Evolutionary conservation across 2,113 vertebrate genomes (phyloP).

Genomic region (Anser brachyrhynchus): DNA sequence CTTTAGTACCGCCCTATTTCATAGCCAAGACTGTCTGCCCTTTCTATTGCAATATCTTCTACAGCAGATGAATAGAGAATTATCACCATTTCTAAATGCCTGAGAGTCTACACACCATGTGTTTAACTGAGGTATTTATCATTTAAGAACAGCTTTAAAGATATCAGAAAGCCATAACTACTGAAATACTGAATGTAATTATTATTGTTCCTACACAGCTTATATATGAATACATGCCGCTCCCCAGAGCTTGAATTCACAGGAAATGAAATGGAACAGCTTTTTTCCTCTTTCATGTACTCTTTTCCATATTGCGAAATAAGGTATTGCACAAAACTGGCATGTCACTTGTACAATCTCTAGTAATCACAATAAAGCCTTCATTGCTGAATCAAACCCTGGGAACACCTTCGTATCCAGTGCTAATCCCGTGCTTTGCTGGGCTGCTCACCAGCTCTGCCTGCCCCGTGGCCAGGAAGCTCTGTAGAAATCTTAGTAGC

Average conservation of each 20-base stretch:
- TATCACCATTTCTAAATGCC: background rate
- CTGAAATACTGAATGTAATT: background rate
- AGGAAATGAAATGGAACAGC: background rate
- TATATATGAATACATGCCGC: background rate
- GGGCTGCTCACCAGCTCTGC: background rate
- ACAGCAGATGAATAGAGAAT: background rate
- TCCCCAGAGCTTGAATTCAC: background rate
- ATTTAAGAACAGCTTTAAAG: constrained; percentile 15
- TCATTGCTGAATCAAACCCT: background rate
- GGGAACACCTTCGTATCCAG: background rate
- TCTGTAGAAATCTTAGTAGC: background rate
- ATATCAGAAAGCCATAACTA: constrained; percentile 22
- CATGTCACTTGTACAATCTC: background rate
- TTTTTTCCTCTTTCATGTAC: background rate
- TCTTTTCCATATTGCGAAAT: background rate
- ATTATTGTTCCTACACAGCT: background rate
- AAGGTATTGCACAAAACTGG: background rate
- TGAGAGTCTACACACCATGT: background rate
- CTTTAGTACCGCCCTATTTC: background rate
- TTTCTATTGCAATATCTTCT: background rate
- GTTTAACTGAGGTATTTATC: constrained; percentile 20
- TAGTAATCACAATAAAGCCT: background rate
- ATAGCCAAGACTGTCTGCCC: background rate
- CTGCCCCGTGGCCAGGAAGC: background rate
- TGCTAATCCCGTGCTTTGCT: background rate